Conservation (phyloP, 2,888 invertebrate genomes). For the Protophormia terraenovae region DNA sequence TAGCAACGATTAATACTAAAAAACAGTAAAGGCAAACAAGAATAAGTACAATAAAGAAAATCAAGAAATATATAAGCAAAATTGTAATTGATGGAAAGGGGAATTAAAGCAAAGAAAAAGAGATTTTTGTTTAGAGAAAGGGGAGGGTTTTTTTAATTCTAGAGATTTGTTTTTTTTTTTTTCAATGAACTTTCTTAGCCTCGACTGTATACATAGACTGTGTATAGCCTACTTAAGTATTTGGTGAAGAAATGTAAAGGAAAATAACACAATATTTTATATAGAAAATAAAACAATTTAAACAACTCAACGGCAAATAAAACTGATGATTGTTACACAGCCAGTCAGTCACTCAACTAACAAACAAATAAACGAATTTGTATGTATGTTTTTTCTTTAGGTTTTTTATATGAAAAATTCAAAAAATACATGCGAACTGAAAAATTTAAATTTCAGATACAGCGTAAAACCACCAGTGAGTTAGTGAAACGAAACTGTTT, state of each 20-base stretch:
- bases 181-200: conserved; percentile 24
- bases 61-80: neutral
- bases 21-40: conserved; percentile 53
- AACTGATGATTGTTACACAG: conserved; percentile 44
- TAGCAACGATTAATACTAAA: conserved; percentile 61
- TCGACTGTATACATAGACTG: conserved; percentile 34
- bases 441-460: neutral
- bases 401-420: neutral
- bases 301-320: conserved; percentile 52
- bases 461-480: neutral
- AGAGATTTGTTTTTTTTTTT: conserved; percentile 6
- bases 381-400: neutral
- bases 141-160: neutral
- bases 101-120: neutral
- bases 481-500: neutral
- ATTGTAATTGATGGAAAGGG: neutral
- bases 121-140: neutral
- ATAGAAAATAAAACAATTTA: conserved; percentile 28
- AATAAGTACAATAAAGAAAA: conserved; percentile 34
- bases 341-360: conserved; percentile 29
- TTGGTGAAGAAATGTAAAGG: conserved; percentile 23
- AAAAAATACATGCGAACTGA: neutral
- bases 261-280: conserved; percentile 1
- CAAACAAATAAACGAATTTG: neutral
- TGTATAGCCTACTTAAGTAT: conserved; percentile 54